These are phyloP conservation scores for Drosophila subpulchrella DNA, from an alignment of 1,140 invertebrate genomes.

Conservation along the genomic window DNA sequence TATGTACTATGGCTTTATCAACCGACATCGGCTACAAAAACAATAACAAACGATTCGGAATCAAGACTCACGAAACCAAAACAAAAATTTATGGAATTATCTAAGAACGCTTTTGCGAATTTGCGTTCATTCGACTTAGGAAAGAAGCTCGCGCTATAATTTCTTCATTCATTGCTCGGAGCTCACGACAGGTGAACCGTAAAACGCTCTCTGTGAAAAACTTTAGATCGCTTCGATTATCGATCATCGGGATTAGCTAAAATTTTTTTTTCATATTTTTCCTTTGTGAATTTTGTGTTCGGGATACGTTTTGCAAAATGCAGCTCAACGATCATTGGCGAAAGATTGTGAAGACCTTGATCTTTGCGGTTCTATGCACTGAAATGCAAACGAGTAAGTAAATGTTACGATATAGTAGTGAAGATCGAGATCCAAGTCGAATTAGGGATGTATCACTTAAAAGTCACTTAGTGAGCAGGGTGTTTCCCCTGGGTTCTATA, in stretches of 20 bases:
- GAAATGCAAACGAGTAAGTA: slow-evolving; percentile 82
- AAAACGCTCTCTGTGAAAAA: background rate
- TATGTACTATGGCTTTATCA: slow-evolving; percentile 22
- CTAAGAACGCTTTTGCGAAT: slow-evolving; percentile 75
- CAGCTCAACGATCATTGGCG: slow-evolving; percentile 66
- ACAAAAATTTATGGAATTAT: slow-evolving; percentile 72
- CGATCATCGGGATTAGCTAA: background rate
- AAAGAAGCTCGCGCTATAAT: slow-evolving; percentile 39
- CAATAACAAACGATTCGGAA: slow-evolving; percentile 6
- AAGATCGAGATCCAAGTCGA: background rate
- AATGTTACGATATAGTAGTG: too few relatives aligned
- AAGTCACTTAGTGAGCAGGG: too few relatives aligned
- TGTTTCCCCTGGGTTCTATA: too few relatives aligned
- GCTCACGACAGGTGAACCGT: slow-evolving; percentile 56
- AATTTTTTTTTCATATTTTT: slow-evolving; percentile 5
- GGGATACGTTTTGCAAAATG: slow-evolving; percentile 34
- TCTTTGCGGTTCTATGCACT: slow-evolving; percentile 76
- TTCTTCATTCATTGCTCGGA: slow-evolving; percentile 64
- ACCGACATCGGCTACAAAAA: slow-evolving; percentile 14
- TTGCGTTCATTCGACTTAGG: slow-evolving; percentile 64
- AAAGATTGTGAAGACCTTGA: slow-evolving; percentile 68
- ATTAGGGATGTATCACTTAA: background rate
- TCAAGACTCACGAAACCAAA: slow-evolving; percentile 62
- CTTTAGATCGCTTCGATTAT: background rate
- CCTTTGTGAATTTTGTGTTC: slow-evolving; percentile 6